Evolutionary conservation across 2,888 invertebrate species (phyloP).

Genomic region (Elmis aenea): DNA sequence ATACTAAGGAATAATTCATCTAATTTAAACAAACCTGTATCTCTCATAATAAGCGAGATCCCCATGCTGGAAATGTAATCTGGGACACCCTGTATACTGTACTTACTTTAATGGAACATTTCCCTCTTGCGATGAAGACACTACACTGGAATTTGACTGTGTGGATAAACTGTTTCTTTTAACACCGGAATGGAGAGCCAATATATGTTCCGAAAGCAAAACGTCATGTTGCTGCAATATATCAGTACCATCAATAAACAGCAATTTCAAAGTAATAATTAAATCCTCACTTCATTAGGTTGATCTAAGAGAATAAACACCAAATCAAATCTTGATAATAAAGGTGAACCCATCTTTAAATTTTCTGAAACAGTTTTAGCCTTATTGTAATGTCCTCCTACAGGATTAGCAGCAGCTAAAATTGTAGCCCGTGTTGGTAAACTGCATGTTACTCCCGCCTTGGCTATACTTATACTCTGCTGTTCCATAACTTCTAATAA

Average conservation of each 20-base stretch:
- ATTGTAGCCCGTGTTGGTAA: conserved; percentile 80
- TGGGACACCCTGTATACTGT: no score
- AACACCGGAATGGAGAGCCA: conserved; percentile 64
- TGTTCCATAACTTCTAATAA: conserved; percentile 94
- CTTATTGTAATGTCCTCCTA: conserved; percentile 82
- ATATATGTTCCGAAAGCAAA: conserved; percentile 75
- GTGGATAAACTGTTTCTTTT: conserved; percentile 25
- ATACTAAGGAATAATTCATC: no score
- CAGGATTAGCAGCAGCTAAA: conserved; percentile 90
- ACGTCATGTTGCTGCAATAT: conserved; percentile 27
- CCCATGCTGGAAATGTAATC: no score
- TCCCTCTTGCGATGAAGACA: no score
- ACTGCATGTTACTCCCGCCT: conserved; percentile 80
- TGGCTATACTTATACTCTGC: conserved; percentile 83
- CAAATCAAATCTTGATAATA: conserved; percentile 88
- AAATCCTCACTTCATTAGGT: conserved; percentile 63
- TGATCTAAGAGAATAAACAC: conserved; percentile 86
- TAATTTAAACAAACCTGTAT: no score
- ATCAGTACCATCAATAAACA: conserved; percentile 1
- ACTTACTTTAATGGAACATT: no score
- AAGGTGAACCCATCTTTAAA: conserved; percentile 76
- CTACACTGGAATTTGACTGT: not conserved
- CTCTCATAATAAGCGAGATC: no score
- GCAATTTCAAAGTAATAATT: conserved; percentile 13
- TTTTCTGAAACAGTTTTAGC: conserved; percentile 86